Evolutionary conservation across 2,888 invertebrate genomes (phyloP).

Genomic region (Sepioteuthis lessoniana): DNA sequence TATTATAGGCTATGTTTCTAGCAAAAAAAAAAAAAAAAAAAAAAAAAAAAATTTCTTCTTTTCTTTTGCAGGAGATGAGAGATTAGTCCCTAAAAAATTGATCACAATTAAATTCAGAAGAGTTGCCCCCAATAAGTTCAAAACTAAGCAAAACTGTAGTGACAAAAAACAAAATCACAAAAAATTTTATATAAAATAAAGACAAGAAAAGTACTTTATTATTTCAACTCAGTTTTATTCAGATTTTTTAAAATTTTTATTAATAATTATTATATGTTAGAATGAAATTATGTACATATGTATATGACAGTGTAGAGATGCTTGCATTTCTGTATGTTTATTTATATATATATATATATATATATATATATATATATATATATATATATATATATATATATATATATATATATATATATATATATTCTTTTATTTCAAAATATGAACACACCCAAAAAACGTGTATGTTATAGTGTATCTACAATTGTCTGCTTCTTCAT

Average conservation of each 20-base stretch:
- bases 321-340: not conserved
- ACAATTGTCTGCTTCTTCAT: slow-evolving; percentile 18
- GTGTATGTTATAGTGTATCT: slow-evolving; percentile 33
- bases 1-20: too few species aligned
- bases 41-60: too few species aligned
- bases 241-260: not conserved
- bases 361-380: too few species aligned
- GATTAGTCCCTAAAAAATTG: too few species aligned
- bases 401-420: not conserved
- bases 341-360: not conserved
- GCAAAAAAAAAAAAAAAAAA: too few species aligned
- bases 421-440: not conserved
- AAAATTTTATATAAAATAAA: not conserved
- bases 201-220: not conserved
- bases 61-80: too few species aligned
- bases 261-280: slow-evolving; percentile 33
- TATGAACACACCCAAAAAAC: slow-evolving; percentile 21
- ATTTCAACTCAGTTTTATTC: slow-evolving; percentile 33
- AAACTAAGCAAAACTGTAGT: too few species aligned
- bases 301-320: slow-evolving; percentile 10
- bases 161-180: too few species aligned
- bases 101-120: too few species aligned
- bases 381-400: too few species aligned
- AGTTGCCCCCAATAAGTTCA: too few species aligned
- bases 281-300: slow-evolving; percentile 33